These are phyloP conservation scores for Pheosia gnoma DNA, from an alignment of 2,888 invertebrate species.

Conservation along the genomic window DNA sequence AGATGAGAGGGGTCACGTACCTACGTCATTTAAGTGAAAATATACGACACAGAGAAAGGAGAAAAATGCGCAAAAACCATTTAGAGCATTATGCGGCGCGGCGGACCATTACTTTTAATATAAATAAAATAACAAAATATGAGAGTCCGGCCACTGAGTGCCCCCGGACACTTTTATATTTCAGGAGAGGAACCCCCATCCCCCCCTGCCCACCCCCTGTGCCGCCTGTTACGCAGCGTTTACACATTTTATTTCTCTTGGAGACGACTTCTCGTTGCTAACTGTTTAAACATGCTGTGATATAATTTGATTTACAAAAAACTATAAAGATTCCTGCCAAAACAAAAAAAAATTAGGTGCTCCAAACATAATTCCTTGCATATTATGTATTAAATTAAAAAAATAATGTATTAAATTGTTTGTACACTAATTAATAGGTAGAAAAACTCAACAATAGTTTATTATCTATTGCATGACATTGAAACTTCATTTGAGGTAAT, in stretches of 20 bases:
- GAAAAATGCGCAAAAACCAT: slow-evolving; percentile 80
- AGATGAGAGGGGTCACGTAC: slow-evolving; percentile 73
- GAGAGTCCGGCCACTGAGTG: slow-evolving; percentile 83
- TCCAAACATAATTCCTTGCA: no score
- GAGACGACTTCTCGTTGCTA: slow-evolving; percentile 39
- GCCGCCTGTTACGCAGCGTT: slow-evolving; percentile 46
- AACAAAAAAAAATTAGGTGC: no score
- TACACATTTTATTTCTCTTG: slow-evolving; percentile 52
- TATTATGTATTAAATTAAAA: no score
- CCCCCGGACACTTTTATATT: slow-evolving; percentile 82
- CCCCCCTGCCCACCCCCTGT: slow-evolving; percentile 44
- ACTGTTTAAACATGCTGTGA: slow-evolving; percentile 11
- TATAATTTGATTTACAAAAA: neutral
- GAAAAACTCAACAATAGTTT: no score
- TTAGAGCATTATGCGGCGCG: slow-evolving; percentile 77
- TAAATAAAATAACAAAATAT: slow-evolving; percentile 85
- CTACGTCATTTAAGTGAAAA: slow-evolving; percentile 83
- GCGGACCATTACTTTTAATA: slow-evolving; percentile 83
- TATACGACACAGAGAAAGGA: slow-evolving; percentile 78
- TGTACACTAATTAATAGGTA: no score
- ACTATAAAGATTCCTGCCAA: no score
- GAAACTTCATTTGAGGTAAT: neutral
- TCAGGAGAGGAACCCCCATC: slow-evolving; percentile 56
- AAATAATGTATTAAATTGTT: no score
- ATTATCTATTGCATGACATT: neutral